A percentile compares a stretch with the other conserved stretches of the same genome.
phyloP scores from a whole-genome alignment of 2,888 invertebrate species.

The Trachelus troglodyta region DNA sequence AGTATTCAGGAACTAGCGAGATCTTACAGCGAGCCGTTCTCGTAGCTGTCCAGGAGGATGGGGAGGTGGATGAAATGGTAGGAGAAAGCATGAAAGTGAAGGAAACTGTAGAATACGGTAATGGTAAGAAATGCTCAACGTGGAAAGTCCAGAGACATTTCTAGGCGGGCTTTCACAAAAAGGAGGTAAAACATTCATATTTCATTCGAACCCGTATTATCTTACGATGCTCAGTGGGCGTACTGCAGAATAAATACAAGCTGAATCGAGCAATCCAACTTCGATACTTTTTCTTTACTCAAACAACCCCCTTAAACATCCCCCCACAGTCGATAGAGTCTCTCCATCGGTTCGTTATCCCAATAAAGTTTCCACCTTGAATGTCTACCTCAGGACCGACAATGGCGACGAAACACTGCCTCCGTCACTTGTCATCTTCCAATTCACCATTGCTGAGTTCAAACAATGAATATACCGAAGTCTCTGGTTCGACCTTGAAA shows the following conservation, averaged over 20 bases:
- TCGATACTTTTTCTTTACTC: slow-evolving; percentile 9
- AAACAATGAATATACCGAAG: not conserved
- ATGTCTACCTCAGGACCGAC: not conserved
- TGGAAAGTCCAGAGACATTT: not conserved
- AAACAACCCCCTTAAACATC: not conserved
- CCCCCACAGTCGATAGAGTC: not conserved
- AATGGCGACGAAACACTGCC: not conserved
- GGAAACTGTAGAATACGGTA: not conserved
- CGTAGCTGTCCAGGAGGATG: not conserved
- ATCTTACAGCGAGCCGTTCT: not conserved
- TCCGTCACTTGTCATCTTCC: not conserved
- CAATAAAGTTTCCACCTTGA: not conserved
- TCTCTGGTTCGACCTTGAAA: not conserved
- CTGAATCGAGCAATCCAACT: slow-evolving; percentile 36
- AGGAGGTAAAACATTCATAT: slow-evolving; percentile 31
- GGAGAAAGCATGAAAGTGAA: not conserved
- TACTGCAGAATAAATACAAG: slow-evolving; percentile 38
- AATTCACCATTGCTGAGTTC: not conserved
- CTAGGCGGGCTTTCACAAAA: slow-evolving; percentile 2
- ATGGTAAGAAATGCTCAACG: not conserved
- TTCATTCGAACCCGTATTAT: slow-evolving; percentile 35
- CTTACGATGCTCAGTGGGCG: slow-evolving; percentile 19
- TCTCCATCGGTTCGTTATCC: not conserved
- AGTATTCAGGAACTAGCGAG: not conserved
- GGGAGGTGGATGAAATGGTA: not conserved